These are phyloP conservation scores for Athene noctua DNA, from an alignment of 2,113 vertebrate genomes.

Conservation along the genomic window DNA sequence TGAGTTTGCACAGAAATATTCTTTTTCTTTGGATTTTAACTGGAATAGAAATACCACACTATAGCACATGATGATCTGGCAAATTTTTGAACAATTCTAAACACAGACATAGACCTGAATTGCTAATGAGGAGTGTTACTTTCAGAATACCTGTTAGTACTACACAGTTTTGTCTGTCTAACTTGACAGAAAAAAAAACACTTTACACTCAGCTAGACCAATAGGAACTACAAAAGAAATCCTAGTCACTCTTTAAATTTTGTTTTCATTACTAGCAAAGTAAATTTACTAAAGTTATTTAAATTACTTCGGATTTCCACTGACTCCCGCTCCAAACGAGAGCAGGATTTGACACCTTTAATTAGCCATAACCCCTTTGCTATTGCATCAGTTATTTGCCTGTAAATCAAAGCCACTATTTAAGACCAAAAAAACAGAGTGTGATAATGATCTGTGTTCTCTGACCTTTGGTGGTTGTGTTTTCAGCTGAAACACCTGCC, in stretches of 20 bases:
- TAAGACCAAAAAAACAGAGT: neutral
- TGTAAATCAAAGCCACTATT: neutral
- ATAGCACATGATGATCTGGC: neutral
- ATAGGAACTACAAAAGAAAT: neutral
- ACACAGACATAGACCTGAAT: neutral
- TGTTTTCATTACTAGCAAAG: neutral
- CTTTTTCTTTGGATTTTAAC: neutral
- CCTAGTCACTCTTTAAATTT: neutral
- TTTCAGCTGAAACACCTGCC: neutral
- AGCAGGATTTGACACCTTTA: neutral
- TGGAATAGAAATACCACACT: neutral
- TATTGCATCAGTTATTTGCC: neutral
- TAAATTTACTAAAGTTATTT: neutral
- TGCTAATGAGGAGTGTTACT: neutral
- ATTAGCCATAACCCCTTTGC: neutral
- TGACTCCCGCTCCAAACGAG: neutral
- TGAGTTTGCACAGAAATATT: neutral
- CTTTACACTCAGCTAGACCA: neutral
- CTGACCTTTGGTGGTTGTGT: neutral
- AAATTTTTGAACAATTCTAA: neutral
- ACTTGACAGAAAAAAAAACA: neutral
- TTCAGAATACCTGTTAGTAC: neutral
- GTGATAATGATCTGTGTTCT: neutral
- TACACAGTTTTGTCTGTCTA: neutral
- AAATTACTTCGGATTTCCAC: neutral